Evolutionary conservation across 2,888 invertebrate genomes (phyloP).

Genomic region (Acleris holmiana): DNA sequence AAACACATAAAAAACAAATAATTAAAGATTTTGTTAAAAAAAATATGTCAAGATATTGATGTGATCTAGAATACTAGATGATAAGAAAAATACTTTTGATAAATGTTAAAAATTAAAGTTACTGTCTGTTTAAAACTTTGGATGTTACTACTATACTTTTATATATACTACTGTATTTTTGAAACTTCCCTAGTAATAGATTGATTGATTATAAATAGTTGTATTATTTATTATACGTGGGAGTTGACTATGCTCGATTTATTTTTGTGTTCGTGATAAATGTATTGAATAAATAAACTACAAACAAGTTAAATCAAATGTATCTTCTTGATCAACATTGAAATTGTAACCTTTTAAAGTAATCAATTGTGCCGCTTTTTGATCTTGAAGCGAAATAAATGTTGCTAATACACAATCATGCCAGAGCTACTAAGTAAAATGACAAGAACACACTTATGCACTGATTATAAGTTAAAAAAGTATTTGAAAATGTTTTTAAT

Average conservation of each 20-base stretch:
- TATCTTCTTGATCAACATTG: not conserved
- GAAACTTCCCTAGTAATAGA: no score
- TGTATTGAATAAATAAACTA: not conserved
- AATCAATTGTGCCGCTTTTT: slow-evolving; percentile 21
- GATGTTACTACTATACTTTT: no score
- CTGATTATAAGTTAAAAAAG: not conserved
- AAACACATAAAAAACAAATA: slow-evolving; percentile 8
- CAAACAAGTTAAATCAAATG: not conserved
- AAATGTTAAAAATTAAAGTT: no score
- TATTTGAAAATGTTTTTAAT: slow-evolving; percentile 1
- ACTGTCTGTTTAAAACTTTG: no score
- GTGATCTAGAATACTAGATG: no score
- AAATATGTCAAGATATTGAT: no score
- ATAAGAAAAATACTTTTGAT: no score
- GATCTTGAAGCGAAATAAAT: slow-evolving; percentile 10
- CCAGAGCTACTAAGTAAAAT: slow-evolving; percentile 3
- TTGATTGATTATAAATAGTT: no score
- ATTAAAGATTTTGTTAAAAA: no score
- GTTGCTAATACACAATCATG: slow-evolving; percentile 3
- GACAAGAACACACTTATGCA: not conserved
- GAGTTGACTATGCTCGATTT: no score
- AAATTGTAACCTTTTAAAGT: slow-evolving; percentile 30
- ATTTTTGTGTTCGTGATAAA: not conserved
- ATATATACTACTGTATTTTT: no score
- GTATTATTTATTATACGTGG: no score